Evolutionary conservation across 2,797 vertebrate species (phyloP).

Genomic region (Limosa lapponica): DNA sequence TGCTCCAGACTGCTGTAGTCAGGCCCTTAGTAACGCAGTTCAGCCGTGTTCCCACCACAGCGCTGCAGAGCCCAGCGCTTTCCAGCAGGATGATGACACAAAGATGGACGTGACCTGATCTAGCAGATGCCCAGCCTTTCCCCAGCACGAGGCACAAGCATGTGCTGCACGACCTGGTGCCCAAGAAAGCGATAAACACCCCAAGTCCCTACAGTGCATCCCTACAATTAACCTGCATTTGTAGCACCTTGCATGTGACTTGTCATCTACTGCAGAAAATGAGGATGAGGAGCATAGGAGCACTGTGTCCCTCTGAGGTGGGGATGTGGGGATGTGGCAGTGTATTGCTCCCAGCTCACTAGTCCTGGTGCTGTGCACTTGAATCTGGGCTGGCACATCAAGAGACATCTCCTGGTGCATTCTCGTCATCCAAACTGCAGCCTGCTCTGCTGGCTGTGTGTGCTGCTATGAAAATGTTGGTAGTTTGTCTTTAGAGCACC

Average conservation of each 20-base stretch:
- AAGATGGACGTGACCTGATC: neutral
- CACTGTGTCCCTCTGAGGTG: neutral
- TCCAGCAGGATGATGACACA: neutral
- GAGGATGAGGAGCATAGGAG: neutral
- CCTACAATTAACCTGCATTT: neutral
- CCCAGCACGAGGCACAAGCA: accelerated
- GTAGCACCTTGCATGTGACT: neutral
- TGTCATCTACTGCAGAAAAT: neutral
- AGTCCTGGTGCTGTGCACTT: neutral
- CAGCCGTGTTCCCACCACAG: neutral
- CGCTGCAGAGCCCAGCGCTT: neutral
- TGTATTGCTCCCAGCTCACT: neutral
- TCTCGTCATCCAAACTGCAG: neutral
- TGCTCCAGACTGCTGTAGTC: neutral
- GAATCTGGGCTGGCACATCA: neutral
- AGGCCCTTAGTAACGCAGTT: neutral
- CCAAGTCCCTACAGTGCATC: neutral
- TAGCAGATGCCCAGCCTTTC: neutral
- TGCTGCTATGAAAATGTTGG: neutral
- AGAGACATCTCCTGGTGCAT: neutral
- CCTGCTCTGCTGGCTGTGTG: neutral
- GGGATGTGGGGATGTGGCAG: neutral
- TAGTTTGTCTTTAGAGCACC: neutral
- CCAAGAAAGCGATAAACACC: neutral
- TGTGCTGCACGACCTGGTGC: neutral